Percentiles rank a stretch among this genome's conserved stretches.
Conservation (phyloP, 1,140 invertebrate genomes). For the Bombus cullumanus region DNA sequence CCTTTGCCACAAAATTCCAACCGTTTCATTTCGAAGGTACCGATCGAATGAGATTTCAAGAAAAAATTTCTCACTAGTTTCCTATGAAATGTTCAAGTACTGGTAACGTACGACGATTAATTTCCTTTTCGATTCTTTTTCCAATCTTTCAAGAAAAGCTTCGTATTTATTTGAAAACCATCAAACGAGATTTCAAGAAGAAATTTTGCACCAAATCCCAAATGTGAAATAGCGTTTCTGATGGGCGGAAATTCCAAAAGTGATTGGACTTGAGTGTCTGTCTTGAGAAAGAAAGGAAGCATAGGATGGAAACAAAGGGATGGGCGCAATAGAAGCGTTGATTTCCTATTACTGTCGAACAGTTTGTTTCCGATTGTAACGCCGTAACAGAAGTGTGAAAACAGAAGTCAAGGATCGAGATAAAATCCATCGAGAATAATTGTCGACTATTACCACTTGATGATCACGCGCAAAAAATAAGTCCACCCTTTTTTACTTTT, state of each 20-base stretch:
- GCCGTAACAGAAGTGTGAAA: background rate
- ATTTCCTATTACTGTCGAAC: background rate
- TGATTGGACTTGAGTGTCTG: background rate
- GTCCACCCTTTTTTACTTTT: no score
- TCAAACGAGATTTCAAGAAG: background rate
- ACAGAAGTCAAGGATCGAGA: background rate
- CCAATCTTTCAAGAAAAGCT: background rate
- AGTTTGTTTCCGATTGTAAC: conserved; percentile 5
- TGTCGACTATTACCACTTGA: background rate
- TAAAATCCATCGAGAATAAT: background rate
- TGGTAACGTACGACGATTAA: no score
- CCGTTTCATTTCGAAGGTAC: no score
- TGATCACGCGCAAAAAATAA: background rate
- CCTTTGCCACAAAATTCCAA: no score
- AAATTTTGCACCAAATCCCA: background rate
- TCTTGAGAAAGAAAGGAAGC: no score
- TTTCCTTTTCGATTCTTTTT: no score
- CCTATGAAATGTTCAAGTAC: no score
- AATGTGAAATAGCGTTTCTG: background rate
- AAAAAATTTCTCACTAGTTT: no score
- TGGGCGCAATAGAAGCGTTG: background rate
- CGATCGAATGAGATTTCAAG: no score
- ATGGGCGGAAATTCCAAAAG: background rate
- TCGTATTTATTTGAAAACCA: background rate
- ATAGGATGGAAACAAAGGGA: background rate